phyloP scores from a whole-genome alignment of 2,113 vertebrate genomes.

The Solea solea region DNA sequence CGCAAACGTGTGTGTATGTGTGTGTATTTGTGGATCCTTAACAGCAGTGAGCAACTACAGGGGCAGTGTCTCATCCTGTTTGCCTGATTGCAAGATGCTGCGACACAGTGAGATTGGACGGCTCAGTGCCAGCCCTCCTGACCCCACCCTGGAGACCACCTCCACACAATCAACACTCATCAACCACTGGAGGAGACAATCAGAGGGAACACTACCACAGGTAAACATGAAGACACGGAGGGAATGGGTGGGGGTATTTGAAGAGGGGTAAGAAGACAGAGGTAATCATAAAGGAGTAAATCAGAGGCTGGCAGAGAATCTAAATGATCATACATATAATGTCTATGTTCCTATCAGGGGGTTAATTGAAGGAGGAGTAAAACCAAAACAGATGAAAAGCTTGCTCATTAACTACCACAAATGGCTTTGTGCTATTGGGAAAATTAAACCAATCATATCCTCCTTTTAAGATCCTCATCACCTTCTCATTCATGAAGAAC shows the following conservation, averaged over 20 bases:
- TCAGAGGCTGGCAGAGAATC: slow-evolving; percentile 35
- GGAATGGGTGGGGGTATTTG: background rate
- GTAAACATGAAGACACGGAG: slow-evolving; percentile 62
- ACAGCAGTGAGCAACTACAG: slow-evolving; percentile 21
- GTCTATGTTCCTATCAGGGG: slow-evolving; percentile 38
- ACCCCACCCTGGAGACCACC: slow-evolving; percentile 57
- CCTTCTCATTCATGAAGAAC: slow-evolving; percentile 36
- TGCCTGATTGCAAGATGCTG: slow-evolving; percentile 60
- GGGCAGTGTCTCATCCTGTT: slow-evolving; percentile 40
- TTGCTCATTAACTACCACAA: slow-evolving; percentile 23
- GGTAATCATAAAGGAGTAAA: slow-evolving; percentile 42
- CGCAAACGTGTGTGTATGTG: background rate
- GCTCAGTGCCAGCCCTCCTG: slow-evolving; percentile 49
- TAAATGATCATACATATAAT: slow-evolving; percentile 41
- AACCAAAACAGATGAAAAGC: slow-evolving; percentile 44
- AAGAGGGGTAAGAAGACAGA: slow-evolving; percentile 19
- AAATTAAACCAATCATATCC: slow-evolving; percentile 63
- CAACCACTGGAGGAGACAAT: slow-evolving; percentile 63
- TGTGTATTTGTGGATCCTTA: slow-evolving; percentile 10
- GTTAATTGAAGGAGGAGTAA: slow-evolving; percentile 49
- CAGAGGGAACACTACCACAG: slow-evolving; percentile 49
- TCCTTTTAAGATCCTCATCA: slow-evolving; percentile 55
- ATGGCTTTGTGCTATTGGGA: slow-evolving; percentile 48
- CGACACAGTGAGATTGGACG: slow-evolving; percentile 50
- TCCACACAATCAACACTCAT: slow-evolving; percentile 72